Evolutionary conservation across 2,797 vertebrate genomes (phyloP).

Genomic region (Craterocephalus amniculus): DNA sequence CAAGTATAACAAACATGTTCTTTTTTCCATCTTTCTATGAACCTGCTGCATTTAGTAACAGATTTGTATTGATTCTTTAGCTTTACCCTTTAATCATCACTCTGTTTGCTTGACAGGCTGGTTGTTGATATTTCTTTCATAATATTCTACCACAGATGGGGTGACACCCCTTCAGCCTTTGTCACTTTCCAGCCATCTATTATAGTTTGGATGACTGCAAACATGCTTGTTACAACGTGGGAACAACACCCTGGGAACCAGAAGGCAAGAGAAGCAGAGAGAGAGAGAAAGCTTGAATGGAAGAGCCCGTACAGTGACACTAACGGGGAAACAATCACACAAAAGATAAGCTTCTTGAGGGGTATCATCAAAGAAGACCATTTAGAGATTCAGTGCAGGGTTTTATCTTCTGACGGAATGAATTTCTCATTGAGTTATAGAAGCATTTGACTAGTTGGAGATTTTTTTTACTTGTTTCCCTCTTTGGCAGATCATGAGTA

Average conservation of each 20-base stretch:
- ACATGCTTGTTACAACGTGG: conserved; percentile 64
- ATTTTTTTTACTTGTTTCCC: no score
- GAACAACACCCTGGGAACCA: conserved; percentile 58
- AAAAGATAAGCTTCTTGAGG: background rate
- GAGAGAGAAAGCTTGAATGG: conserved; percentile 53
- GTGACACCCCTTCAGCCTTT: conserved; percentile 32
- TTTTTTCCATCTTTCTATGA: background rate
- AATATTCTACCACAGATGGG: conserved; percentile 15
- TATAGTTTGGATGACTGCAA: conserved; percentile 60
- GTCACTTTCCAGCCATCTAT: conserved; percentile 59
- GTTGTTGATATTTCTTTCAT: conserved; percentile 29
- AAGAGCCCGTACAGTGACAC: conserved; percentile 27
- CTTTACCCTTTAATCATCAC: background rate
- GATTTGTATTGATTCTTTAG: background rate
- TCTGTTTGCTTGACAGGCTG: conserved; percentile 11
- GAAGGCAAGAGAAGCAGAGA: conserved; percentile 32
- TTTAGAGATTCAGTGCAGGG: no score
- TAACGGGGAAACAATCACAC: conserved; percentile 16
- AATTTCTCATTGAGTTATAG: no score
- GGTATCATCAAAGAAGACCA: background rate
- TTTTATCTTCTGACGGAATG: no score
- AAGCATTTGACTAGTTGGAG: no score
- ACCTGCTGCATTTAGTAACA: background rate
- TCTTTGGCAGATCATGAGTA: no score
- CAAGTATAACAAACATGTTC: background rate